Base-by-base conservation (phyloP, 1,140 invertebrate species). In the Drosophila takahashii region DNA sequence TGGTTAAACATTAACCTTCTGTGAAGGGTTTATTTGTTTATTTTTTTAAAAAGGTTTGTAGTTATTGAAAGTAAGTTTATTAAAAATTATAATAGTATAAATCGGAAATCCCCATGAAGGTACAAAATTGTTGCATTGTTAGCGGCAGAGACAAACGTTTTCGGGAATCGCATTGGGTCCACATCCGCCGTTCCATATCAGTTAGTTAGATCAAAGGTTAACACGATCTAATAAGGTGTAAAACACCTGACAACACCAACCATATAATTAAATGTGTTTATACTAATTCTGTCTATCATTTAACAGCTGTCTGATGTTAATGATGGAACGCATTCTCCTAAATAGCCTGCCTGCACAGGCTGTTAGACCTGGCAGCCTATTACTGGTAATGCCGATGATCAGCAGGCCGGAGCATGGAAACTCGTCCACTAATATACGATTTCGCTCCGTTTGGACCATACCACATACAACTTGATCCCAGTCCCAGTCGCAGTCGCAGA, bases 231-330 rank as follows among this genome's bases (percentile, higher is more conserved):
- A 74, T 74, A 73, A 74, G 71, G 71, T 74, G 69, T 73, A 74
- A 74, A 74, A 74, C 71, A 74, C 71, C 71, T 74, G 71, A 74
- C 69, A 74, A 73, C 70, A 47, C 66, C 59, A 72, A 73, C 71
- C 71, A 73, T 74, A 73, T 74, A 74, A 74, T 74, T 74, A 74
- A 74, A 73, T 52, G 71, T 74, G 71, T 74, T 74, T 74, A 74
- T 72, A 62, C 71, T 74, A 74, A 74, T 74, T 74, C 71, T 53
- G 71, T 73, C 71, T 74, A 73, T 74, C 71, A 74, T 74, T 74
- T 74, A 74, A 73, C 71, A 74, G 71, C 71, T 74, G 71, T 74
- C 71, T 54, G 71, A 73, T 73, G 71, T 42, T 74, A 74, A 74
- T 74, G 71, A 74, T 74, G 67, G 69, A 74, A 74, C 70, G 70